A percentile compares a stretch with the other conserved stretches of the same genome.
phyloP scores from a whole-genome alignment of 30 jellyfish, hydroid and myxozoan genomes.

The Cassiopea xamachana region DNA sequence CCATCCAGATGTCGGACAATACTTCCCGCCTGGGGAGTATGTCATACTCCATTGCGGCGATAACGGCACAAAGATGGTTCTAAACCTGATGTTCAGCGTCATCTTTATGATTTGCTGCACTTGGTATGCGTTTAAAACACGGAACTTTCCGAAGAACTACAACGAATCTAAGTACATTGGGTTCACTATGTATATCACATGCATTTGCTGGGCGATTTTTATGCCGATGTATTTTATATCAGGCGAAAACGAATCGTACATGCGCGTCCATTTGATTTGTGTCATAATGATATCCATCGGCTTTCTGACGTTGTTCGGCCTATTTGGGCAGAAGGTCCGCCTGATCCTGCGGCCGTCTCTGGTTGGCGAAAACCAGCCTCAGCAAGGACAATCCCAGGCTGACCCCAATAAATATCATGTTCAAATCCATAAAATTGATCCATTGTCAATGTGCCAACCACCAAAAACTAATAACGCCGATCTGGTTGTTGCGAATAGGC shows the following conservation, averaged over 20 bases:
- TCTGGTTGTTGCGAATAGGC: conserved; percentile 29
- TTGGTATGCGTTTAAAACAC: conserved; percentile 87
- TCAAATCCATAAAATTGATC: conserved; percentile 41
- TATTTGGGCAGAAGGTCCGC: conserved; percentile 87
- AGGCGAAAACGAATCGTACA: conserved; percentile 12
- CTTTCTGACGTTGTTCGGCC: conserved; percentile 83
- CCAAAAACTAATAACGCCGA: background rate
- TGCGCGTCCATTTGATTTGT: conserved; percentile 61
- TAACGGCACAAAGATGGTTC: conserved; percentile 55
- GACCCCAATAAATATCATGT: conserved; percentile 22
- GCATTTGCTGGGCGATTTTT: conserved; percentile 94
- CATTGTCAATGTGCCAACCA: conserved; percentile 46
- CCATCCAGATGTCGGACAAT: conserved; percentile 21
- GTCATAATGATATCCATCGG: conserved; percentile 69
- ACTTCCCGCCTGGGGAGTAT: conserved; percentile 46
- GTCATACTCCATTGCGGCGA: conserved; percentile 70
- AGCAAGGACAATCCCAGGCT: conserved; percentile 35
- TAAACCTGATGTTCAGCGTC: conserved; percentile 80
- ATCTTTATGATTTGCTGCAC: conserved; percentile 92
- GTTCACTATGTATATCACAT: conserved; percentile 90
- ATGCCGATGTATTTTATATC: conserved; percentile 83
- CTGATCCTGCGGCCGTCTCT: conserved; percentile 52
- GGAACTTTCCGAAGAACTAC: conserved; percentile 96
- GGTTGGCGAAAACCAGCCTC: conserved; percentile 50
- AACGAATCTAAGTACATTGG: conserved; percentile 95